phyloP scores from a whole-genome alignment of 1,140 invertebrate species.

The Drosophila jambulina region DNA sequence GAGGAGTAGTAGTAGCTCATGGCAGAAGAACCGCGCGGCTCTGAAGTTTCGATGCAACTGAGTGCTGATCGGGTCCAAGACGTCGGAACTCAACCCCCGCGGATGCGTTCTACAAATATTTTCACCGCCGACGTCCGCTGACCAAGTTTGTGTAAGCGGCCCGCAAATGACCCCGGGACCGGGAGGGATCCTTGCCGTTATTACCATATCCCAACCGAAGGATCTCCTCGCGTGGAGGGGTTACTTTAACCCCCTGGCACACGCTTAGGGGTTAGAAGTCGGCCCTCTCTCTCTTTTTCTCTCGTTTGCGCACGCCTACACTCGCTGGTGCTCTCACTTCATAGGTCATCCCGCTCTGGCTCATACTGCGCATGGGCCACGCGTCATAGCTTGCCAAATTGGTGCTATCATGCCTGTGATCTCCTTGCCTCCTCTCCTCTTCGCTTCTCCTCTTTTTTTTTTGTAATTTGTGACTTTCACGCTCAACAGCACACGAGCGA shows the following conservation, averaged over 20 bases:
- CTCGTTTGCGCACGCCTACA: conserved; percentile 61
- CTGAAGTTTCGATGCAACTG: conserved; percentile 67
- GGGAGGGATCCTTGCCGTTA: conserved; percentile 70
- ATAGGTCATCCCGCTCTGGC: conserved; percentile 13
- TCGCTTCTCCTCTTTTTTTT: conserved; percentile 30
- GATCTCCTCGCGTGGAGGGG: conserved; percentile 58
- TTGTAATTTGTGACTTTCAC: conserved; percentile 85
- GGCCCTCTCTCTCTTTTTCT: not conserved
- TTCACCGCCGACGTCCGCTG: conserved; percentile 57
- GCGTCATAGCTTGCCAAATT: conserved; percentile 84
- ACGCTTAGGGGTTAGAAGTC: conserved; percentile 72
- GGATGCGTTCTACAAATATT: conserved; percentile 68
- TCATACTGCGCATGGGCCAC: conserved; percentile 45
- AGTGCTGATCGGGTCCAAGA: conserved; percentile 28
- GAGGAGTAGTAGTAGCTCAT: conserved; percentile 77
- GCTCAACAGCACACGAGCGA: conserved; percentile 71
- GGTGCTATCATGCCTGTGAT: conserved; percentile 82
- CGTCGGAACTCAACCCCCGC: conserved; percentile 34
- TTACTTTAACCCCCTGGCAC: conserved; percentile 30
- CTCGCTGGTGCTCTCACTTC: conserved; percentile 32
- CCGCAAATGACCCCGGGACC: conserved; percentile 71
- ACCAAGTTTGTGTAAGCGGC: conserved; percentile 75
- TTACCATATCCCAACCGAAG: conserved; percentile 71
- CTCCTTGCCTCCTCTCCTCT: conserved; percentile 42
- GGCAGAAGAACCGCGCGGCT: conserved; percentile 42